A percentile compares a stretch with the other conserved stretches of the same genome.
phyloP scores from a whole-genome alignment of 1,140 invertebrate species.

The Halesus radiatus region DNA sequence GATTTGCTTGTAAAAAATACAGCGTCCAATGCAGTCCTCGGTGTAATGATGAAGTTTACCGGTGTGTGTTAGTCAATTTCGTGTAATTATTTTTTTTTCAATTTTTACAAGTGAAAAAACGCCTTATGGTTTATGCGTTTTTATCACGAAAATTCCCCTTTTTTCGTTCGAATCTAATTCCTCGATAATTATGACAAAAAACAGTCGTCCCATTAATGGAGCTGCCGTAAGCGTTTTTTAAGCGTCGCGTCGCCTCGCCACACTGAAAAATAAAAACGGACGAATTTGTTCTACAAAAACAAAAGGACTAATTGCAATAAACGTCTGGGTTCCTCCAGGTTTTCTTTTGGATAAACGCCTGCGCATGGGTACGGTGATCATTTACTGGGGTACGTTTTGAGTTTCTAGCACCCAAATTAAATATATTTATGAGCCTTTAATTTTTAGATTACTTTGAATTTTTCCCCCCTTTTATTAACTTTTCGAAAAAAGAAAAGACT shows the following conservation, averaged over 20 bases:
- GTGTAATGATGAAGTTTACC: too few relatives aligned
- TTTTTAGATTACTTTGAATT: too few relatives aligned
- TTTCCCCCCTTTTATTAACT: too few relatives aligned
- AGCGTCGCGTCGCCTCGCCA: constrained; percentile 38
- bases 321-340: constrained; percentile 30
- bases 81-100: too few relatives aligned
- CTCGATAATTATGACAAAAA: constrained; percentile 16
- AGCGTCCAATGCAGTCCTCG: too few relatives aligned
- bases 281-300: constrained; percentile 16
- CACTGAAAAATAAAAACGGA: constrained; percentile 11
- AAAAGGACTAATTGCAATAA: constrained; percentile 54
- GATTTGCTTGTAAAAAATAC: too few relatives aligned
- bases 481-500: too few relatives aligned
- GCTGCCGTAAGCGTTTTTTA: constrained; percentile 48
- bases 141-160: not conserved
- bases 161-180: constrained; percentile 3
- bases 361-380: constrained; percentile 10
- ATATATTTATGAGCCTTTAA: not conserved
- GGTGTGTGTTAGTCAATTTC: too few relatives aligned
- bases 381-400: constrained; percentile 31
- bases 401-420: not conserved
- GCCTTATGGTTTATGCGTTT: too few relatives aligned
- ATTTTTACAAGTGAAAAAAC: too few relatives aligned
- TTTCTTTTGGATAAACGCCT: constrained; percentile 46
- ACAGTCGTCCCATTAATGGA: not conserved